Evolutionary conservation across 2,113 vertebrate species (phyloP).

Genomic region (Cyanoramphus novaezelandiae): DNA sequence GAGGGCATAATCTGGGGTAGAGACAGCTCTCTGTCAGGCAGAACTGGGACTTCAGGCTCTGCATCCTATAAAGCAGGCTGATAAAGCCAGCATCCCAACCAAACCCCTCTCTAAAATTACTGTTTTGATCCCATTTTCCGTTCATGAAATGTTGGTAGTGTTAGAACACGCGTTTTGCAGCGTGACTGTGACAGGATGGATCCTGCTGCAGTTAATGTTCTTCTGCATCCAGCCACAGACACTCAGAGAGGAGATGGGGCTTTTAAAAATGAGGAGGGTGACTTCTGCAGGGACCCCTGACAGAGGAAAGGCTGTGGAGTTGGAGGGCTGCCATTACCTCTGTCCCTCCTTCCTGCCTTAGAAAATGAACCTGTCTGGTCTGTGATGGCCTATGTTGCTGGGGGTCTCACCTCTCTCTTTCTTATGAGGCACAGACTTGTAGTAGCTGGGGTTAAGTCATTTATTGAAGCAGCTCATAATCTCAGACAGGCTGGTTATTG

Average conservation of each 20-base stretch:
- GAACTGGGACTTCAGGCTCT: neutral
- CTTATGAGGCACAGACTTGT: neutral
- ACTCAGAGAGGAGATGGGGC: neutral
- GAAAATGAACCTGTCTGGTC: neutral
- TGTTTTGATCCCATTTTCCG: neutral
- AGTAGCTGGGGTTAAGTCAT: neutral
- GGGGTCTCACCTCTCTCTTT: neutral
- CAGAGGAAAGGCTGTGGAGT: neutral
- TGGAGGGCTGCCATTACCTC: neutral
- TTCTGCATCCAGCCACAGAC: neutral
- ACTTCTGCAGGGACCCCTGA: neutral
- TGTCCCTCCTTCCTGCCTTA: neutral
- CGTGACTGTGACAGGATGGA: accelerated
- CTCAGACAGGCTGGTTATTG: neutral
- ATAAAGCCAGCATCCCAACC: neutral
- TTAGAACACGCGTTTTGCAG: neutral
- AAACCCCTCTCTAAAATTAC: neutral
- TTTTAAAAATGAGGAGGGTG: neutral
- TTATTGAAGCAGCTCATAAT: neutral
- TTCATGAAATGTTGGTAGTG: neutral
- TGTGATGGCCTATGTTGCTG: neutral
- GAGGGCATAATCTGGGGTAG: neutral
- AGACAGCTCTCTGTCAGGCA: neutral
- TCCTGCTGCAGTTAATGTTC: neutral
- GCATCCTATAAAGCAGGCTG: neutral